Evolutionary conservation across 2,113 vertebrate genomes (phyloP).

Genomic region (Felis chaus): DNA sequence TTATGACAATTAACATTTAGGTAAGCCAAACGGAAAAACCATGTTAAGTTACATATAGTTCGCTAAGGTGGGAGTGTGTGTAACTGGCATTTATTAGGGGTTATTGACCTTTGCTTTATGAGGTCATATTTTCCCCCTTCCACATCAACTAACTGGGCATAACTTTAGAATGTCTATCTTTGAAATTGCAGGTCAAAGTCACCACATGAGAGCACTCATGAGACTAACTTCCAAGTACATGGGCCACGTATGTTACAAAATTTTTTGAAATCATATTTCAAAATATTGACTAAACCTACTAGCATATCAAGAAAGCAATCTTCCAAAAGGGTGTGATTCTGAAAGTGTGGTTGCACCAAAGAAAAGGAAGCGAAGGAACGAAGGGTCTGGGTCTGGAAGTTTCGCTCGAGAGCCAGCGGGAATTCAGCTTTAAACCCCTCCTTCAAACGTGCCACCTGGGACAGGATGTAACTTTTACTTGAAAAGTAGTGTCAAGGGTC

Average conservation of each 20-base stretch:
- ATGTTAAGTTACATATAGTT: background rate
- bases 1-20: background rate
- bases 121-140: background rate
- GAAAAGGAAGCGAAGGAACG: background rate
- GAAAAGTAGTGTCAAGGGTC: background rate
- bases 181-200: conserved; percentile 34
- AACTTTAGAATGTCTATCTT: background rate
- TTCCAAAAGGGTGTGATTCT: background rate
- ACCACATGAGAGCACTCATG: background rate
- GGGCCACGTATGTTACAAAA: background rate
- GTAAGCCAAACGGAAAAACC: background rate
- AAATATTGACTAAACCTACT: background rate
- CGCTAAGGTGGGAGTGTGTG: background rate
- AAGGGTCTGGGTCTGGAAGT: background rate
- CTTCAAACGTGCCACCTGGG: background rate
- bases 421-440: background rate
- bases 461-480: background rate
- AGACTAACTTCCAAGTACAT: background rate
- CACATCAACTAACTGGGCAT: background rate
- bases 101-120: conserved; percentile 58
- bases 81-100: background rate
- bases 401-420: too few species aligned
- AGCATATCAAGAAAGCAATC: background rate
- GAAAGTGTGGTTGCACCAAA: background rate
- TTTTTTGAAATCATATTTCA: background rate